Conservation (phyloP, 2,113 vertebrate genomes). For the Oxyruncus cristatus region DNA sequence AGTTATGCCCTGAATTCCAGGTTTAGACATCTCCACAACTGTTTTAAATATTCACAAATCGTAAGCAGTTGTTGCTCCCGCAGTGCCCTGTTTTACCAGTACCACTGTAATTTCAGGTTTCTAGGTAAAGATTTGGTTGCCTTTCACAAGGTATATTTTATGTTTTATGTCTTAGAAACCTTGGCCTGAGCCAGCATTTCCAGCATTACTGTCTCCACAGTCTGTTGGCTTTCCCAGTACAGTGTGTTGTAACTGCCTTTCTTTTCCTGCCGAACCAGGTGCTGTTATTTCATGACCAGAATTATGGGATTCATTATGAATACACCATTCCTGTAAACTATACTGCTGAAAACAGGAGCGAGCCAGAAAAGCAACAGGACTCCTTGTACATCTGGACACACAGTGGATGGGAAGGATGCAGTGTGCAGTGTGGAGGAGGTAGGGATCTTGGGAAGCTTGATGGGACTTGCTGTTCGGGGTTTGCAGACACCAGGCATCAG, state of each 20-base stretch:
- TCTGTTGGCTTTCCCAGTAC: not conserved
- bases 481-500: not conserved
- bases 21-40: not conserved
- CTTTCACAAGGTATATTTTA: not conserved
- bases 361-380: conserved; percentile 78
- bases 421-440: conserved; percentile 95
- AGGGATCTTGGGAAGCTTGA: not conserved
- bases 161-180: not conserved
- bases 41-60: not conserved
- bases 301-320: conserved; percentile 95
- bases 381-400: conserved; percentile 96
- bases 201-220: not conserved
- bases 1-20: not conserved
- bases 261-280: conserved; percentile 77
- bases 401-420: conserved; percentile 92
- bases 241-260: conserved; percentile 5
- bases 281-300: conserved; percentile 94
- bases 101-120: not conserved
- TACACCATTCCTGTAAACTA: conserved; percentile 93
- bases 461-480: not conserved
- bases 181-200: not conserved
- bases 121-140: not conserved
- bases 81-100: not conserved
- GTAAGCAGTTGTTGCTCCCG: not conserved
- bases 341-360: conserved; percentile 72